Conservation (phyloP, 2,888 invertebrate species). For the Plagiodera versicolora region DNA sequence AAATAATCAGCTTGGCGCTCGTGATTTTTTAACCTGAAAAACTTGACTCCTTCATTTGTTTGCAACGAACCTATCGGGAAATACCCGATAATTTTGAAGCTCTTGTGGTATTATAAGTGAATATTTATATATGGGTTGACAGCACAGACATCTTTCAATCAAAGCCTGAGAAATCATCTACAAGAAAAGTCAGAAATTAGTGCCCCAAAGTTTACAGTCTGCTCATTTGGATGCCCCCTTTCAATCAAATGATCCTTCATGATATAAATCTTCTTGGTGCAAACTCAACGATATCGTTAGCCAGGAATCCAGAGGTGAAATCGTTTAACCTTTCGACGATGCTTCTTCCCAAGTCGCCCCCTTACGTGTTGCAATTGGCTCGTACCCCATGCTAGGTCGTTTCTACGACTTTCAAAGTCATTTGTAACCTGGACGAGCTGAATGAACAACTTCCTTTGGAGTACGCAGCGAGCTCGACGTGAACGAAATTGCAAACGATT, state of each 20-base stretch:
- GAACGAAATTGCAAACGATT: neutral
- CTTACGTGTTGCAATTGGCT: slow-evolving; percentile 30
- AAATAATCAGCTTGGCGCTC: too few species aligned
- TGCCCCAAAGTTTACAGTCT: too few species aligned
- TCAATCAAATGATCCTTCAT: neutral
- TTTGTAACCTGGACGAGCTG: neutral
- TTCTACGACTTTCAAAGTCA: neutral
- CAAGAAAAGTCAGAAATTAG: too few species aligned
- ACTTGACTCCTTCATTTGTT: too few species aligned
- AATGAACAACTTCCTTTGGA: neutral
- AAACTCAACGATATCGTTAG: slow-evolving; percentile 48
- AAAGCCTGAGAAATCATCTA: too few species aligned
- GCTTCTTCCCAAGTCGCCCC: slow-evolving; percentile 33
- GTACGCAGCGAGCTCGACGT: neutral
- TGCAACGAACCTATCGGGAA: too few species aligned
- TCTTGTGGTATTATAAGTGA: too few species aligned
- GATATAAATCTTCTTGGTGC: neutral
- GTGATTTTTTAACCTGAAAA: too few species aligned
- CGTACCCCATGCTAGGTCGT: slow-evolving; percentile 25
- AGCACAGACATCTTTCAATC: slow-evolving; percentile 9
- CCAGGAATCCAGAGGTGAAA: slow-evolving; percentile 47
- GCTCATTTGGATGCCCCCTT: too few species aligned
- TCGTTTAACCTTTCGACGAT: slow-evolving; percentile 47
- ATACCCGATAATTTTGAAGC: too few species aligned
- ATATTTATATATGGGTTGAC: slow-evolving; percentile 30